Evolutionary conservation across 2,113 vertebrate genomes (phyloP).

Genomic region (Microcebus murinus): DNA sequence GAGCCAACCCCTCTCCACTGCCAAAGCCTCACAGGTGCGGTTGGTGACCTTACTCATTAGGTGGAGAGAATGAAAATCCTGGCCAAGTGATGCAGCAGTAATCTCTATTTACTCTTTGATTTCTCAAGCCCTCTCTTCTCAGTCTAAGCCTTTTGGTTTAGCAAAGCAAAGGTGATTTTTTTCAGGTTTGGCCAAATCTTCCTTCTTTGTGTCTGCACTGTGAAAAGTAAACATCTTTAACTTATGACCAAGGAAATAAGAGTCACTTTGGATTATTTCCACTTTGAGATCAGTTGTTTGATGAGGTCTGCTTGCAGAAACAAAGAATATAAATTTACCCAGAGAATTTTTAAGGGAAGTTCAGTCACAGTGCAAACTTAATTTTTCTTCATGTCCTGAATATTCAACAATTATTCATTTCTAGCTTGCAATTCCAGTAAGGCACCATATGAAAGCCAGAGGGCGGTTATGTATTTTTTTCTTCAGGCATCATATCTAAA

Average conservation of each 20-base stretch:
- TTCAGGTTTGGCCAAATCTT: slow-evolving; percentile 25
- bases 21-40: not conserved
- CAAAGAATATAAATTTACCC: not conserved
- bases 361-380: not conserved
- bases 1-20: not conserved
- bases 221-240: slow-evolving; percentile 64
- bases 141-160: not conserved
- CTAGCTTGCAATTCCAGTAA: not conserved
- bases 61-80: not conserved
- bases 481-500: not conserved
- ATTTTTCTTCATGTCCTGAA: slow-evolving; percentile 23
- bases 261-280: slow-evolving; percentile 14
- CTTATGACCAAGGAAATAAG: not conserved
- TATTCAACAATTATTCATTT: not conserved
- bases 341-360: slow-evolving; percentile 19
- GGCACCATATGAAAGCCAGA: not conserved
- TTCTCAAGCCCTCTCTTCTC: slow-evolving; percentile 39
- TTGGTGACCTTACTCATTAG: not conserved
- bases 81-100: not conserved
- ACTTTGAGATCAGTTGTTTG: slow-evolving; percentile 19
- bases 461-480: not conserved
- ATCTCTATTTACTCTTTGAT: slow-evolving; percentile 32
- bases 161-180: not conserved
- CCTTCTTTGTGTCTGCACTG: slow-evolving; percentile 44
- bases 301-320: not conserved